A percentile compares a stretch with the other conserved stretches of the same genome.
Evolutionary conservation across 2,888 invertebrate species (phyloP).

Genomic region (Eutolmus rufibarbis): DNA sequence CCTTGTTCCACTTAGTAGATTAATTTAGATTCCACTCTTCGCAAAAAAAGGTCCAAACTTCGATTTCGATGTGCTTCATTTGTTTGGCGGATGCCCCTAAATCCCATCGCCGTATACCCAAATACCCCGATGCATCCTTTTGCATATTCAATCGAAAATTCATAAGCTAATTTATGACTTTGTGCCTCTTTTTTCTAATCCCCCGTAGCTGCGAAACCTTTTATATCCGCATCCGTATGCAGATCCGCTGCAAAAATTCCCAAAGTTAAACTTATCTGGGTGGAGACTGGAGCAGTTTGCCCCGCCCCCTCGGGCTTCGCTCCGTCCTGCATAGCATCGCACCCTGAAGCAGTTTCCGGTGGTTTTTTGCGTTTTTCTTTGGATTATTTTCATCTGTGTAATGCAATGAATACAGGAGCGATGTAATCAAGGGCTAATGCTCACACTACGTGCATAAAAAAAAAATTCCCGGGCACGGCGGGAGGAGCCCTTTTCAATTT

Average conservation of each 20-base stretch:
- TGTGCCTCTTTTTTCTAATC: constrained; percentile 14
- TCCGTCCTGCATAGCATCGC: neutral
- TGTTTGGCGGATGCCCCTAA: neutral
- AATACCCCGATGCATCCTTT: neutral
- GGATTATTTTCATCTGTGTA: constrained; percentile 42
- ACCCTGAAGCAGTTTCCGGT: neutral
- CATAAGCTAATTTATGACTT: constrained; percentile 35
- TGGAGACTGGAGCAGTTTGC: neutral
- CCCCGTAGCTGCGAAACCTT: neutral
- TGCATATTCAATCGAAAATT: constrained; percentile 29
- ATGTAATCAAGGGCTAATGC: constrained; percentile 43
- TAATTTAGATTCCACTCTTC: neutral
- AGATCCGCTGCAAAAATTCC: constrained; percentile 10
- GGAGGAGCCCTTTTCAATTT: constrained; percentile 6
- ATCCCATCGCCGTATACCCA: neutral
- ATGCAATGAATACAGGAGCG: constrained; percentile 44
- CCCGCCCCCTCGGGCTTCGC: neutral
- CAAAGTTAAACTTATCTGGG: constrained; percentile 24
- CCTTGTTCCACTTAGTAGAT: neutral
- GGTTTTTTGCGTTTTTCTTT: neutral
- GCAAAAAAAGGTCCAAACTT: neutral
- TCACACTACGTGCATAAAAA: neutral
- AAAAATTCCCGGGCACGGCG: neutral
- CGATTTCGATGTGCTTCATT: neutral
- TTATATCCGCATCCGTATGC: constrained; percentile 21